A percentile compares a stretch with the other conserved stretches of the same genome.
These are phyloP conservation scores for Scaptodrosophila latifasciaeformis DNA, from an alignment of 2,888 invertebrate genomes.

Conservation along the genomic window DNA sequence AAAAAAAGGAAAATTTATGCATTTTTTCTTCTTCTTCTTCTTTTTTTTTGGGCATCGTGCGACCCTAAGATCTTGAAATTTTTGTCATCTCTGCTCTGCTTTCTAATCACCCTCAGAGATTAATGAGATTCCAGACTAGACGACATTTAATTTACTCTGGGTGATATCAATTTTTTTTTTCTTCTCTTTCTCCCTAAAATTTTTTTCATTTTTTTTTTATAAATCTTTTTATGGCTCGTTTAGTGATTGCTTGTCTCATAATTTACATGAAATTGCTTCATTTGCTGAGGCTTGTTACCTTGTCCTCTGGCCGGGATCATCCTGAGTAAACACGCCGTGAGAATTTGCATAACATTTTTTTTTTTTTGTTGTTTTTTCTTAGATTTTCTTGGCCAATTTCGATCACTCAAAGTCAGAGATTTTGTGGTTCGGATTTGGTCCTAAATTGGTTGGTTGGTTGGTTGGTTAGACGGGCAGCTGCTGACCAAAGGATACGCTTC, in stretches of 20 bases:
- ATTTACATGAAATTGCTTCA: slow-evolving; percentile 70
- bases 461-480: slow-evolving; percentile 32
- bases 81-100: slow-evolving; percentile 11
- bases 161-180: slow-evolving; percentile 34
- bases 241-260: slow-evolving; percentile 61
- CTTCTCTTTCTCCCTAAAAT: slow-evolving; percentile 10
- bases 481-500: slow-evolving; percentile 43
- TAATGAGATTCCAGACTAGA: slow-evolving; percentile 46
- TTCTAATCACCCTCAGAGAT: slow-evolving; percentile 44
- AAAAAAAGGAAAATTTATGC: slow-evolving; percentile 51
- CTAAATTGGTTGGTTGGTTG: too few species aligned
- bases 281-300: slow-evolving; percentile 27
- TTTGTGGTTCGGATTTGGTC: not conserved
- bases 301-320: slow-evolving; percentile 16
- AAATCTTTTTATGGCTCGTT: slow-evolving; percentile 62
- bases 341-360: slow-evolving; percentile 39
- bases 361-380: slow-evolving; percentile 10
- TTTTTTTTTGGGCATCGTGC: slow-evolving; percentile 25
- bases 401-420: slow-evolving; percentile 21
- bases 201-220: slow-evolving; percentile 17
- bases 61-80: slow-evolving; percentile 17
- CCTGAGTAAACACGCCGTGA: slow-evolving; percentile 17
- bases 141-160: slow-evolving; percentile 38
- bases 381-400: not conserved
- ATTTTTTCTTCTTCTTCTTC: too few species aligned